Percentiles rank a stretch among this genome's conserved stretches.
These are phyloP conservation scores for Auanema sp. DNA, from an alignment of 2,888 invertebrate genomes.

Conservation along the genomic window DNA sequence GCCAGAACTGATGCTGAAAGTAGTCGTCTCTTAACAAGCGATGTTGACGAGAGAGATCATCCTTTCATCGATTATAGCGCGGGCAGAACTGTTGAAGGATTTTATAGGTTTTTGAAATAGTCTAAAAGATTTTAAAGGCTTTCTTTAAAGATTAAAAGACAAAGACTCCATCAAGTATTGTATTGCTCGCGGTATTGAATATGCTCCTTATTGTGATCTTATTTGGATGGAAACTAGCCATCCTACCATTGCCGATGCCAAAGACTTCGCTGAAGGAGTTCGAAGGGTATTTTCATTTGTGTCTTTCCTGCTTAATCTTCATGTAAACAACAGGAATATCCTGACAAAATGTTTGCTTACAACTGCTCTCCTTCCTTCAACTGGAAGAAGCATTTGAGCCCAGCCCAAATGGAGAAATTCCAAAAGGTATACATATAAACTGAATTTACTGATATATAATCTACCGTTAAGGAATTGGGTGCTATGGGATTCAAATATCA, in stretches of 20 bases:
- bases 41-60: slow-evolving; percentile 64
- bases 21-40: slow-evolving; percentile 63
- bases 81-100: slow-evolving; percentile 65
- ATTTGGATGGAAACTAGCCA: slow-evolving; percentile 66
- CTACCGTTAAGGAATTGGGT: slow-evolving; percentile 53
- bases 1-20: slow-evolving; percentile 66
- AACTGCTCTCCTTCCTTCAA: slow-evolving; percentile 65
- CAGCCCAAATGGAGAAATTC: slow-evolving; percentile 64
- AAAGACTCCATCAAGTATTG: slow-evolving; percentile 62
- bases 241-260: slow-evolving; percentile 63
- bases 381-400: slow-evolving; percentile 64
- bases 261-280: slow-evolving; percentile 63
- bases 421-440: slow-evolving; percentile 34
- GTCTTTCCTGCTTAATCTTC: neutral
- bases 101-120: slow-evolving; percentile 48
- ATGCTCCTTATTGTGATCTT: slow-evolving; percentile 64
- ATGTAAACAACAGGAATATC: slow-evolving; percentile 39
- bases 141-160: slow-evolving; percentile 45
- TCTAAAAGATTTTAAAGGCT: neutral
- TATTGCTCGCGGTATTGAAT: slow-evolving; percentile 62
- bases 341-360: slow-evolving; percentile 64
- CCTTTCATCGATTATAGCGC: slow-evolving; percentile 63
- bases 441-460: neutral
- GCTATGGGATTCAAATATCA: slow-evolving; percentile 66
- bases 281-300: slow-evolving; percentile 28